Base-by-base conservation (phyloP, 2,797 vertebrate genomes). In the Eulemur coronatus region DNA sequence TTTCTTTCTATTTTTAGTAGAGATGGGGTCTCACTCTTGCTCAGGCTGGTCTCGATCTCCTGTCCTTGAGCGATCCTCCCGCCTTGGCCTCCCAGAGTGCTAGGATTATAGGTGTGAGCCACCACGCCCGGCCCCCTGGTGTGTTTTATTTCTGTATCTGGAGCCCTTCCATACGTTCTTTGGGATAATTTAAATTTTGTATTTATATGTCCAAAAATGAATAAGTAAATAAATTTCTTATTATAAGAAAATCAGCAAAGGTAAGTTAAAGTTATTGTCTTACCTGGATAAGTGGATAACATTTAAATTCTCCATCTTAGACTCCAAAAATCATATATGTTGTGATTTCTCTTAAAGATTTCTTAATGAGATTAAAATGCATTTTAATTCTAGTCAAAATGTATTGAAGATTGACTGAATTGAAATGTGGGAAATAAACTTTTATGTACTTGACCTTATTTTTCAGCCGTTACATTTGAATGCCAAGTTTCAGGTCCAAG, bases 351-450 rank as follows among this genome's bases (percentile, higher is more conserved):
- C 52, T 76, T 89, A 65, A 78, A 92, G 46, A 50, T 85, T 92
- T 73, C 10, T 75, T 89, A 30, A 78, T 88, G 70, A 84, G 84
- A 43, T 96, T 72, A 86, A 48, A 95, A 76, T 94, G 48, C 18
- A 18, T 75, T 76, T 84, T 59, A 35, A 57, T 82, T 94, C 8
- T 84, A 67, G 9, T 67, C 18, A 75, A 75, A 43, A 73, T 79
- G 11, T 57, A 43, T 33, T 69, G 55, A 91, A 79, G 55, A 91
- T 73, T 78, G 59, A 26, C 55, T 70, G 10, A 50, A 80, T 59
- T 76, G n/a, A 69, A 76, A 52, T 50, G 30, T 35, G 11, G 35
- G 50, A 76, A 73, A 30, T 65, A 85, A 81, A 87, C 13, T 82
- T 52, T 57, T n/a, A 28, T 35, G 35, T 73, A 57, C 50, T 69